Evolutionary conservation across 1,140 invertebrate genomes (phyloP).

Genomic region (Drosophila arizonae): DNA sequence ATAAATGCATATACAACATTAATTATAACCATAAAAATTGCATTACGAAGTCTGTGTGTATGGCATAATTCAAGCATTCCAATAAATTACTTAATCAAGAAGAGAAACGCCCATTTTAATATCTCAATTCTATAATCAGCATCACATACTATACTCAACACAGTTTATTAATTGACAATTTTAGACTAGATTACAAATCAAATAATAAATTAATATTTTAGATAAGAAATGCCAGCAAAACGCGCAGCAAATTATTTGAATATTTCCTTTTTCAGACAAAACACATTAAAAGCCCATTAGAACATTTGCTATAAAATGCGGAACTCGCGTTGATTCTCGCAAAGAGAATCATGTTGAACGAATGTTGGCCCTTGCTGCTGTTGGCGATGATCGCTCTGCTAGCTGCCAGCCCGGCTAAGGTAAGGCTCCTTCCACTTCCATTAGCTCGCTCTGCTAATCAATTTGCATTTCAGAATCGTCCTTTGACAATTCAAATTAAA

Average conservation of each 20-base stretch:
- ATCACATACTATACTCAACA: no score
- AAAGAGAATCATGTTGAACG: background rate
- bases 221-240: background rate
- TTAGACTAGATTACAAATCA: no score
- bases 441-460: no score
- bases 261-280: background rate
- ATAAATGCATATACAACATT: no score
- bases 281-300: constrained; percentile 9
- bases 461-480: background rate
- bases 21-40: no score
- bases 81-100: no score
- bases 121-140: no score
- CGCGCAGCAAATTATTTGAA: background rate
- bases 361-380: background rate
- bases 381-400: background rate
- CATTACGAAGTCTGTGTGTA: no score
- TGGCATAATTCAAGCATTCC: no score
- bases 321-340: background rate
- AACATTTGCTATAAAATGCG: background rate
- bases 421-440: background rate
- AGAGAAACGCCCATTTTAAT: no score
- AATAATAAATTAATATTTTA: no score
- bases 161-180: no score
- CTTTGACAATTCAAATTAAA: background rate
- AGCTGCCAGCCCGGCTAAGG: background rate